Evolutionary conservation across 2,113 vertebrate species (phyloP), one percentile per base, ranked within the genome.

Genomic region (Sigmodon hispidus): DNA sequence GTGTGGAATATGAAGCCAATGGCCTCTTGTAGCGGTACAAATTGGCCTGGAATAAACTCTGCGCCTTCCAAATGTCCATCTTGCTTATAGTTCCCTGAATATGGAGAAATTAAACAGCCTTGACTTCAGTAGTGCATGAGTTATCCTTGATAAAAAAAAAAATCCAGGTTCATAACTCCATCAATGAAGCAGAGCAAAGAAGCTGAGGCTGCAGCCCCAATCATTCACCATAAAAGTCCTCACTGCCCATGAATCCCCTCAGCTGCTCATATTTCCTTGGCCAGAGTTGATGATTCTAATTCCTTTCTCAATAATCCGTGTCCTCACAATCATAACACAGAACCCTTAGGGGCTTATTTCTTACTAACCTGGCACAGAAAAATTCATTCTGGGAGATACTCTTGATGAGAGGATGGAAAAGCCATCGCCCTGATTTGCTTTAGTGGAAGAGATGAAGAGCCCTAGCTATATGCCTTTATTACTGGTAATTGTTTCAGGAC

Each of bases 241-340:
- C 94, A 21, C n/a, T 76, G 87, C 87, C 76, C 2, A 0, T 7
- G 24, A 91, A 79, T 79, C 77, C 87, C 61, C 57, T 48, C 48
- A 45, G 72, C 72, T 52, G 92, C 95, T 96, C 89, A 43, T 0
- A 89, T 94, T 94, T 89, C 90, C 90, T 86, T 80, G 3, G 75
- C 63, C 93, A 79, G 70, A 87, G 93, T 13, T 94, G 95, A 76
- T 89, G 94, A 65, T 90, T 80, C 83, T 80, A 85, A 96, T 96
- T 89, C 91, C 94, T 81, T 96, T 96, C 95, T 95, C 87, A 94
- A 94, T 93, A 95, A 94, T 90, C 63, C 75, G 8, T 90, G 91
- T 92, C 95, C 77, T 72, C 65, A 93, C 77, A 95, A 75, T 96
- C 87, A 87, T 84, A 93, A 94, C 89, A 79, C 40, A 89, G 89